Evolutionary conservation across 2,113 vertebrate genomes (phyloP).

Genomic region (Sorex fumeus): DNA sequence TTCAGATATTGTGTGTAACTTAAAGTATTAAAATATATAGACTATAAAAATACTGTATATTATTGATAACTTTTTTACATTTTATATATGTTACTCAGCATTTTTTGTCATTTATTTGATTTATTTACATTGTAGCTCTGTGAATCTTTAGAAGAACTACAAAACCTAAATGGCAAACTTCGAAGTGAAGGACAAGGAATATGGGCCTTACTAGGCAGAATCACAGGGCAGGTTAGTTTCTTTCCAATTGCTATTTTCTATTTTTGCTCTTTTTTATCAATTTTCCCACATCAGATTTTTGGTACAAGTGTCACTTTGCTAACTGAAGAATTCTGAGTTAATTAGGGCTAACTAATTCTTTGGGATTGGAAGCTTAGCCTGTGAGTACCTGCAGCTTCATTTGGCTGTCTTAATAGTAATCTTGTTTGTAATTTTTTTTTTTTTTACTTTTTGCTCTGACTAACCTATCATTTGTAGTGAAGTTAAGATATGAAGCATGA

Average conservation of each 20-base stretch:
- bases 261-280: not conserved
- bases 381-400: slow-evolving; percentile 80
- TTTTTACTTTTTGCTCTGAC: slow-evolving; percentile 90
- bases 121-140: slow-evolving; percentile 91
- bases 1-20: not conserved
- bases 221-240: slow-evolving; percentile 95
- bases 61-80: slow-evolving; percentile 62
- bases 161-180: slow-evolving; percentile 95
- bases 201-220: slow-evolving; percentile 95
- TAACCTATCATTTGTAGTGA: slow-evolving; percentile 89
- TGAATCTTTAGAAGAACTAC: slow-evolving; percentile 96
- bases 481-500: slow-evolving; percentile 83
- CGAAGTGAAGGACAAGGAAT: slow-evolving; percentile 95
- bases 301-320: slow-evolving; percentile 41
- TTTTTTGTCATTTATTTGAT: slow-evolving; percentile 14
- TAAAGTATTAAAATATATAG: slow-evolving; percentile 41
- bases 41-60: not conserved
- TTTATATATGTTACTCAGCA: not conserved
- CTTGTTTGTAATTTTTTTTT: slow-evolving; percentile 88
- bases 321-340: slow-evolving; percentile 73
- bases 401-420: slow-evolving; percentile 82
- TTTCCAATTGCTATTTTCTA: not conserved
- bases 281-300: slow-evolving; percentile 65
- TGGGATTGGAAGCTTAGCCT: slow-evolving; percentile 69
- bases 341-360: slow-evolving; percentile 65